Base-by-base conservation (phyloP, 37 sponge, comb jelly and placozoan genomes). In the Theonella swinhoei region DNA sequence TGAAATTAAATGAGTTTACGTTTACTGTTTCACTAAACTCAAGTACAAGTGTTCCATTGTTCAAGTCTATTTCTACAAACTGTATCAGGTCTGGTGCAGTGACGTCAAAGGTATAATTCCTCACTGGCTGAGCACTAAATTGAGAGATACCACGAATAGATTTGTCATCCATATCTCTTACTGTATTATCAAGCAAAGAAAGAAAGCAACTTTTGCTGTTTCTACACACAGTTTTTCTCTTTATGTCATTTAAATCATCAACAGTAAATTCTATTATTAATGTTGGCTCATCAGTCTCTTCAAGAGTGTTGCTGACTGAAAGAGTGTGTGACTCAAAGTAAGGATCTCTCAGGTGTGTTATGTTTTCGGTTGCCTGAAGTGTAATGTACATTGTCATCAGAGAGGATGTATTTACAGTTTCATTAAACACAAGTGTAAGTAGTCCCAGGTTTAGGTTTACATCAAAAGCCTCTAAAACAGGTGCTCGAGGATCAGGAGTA, bases 11-110 rank as follows among this genome's bases (percentile, higher is more conserved):
- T 36, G 77, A 77, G 36, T 78, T 47, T 0, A 91, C 87, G 62
- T 91, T 88, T 28, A 95, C 87, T 33, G 87, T 84, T 74, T 95
- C 95, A 78, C 74, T 74, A 30, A 95, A 95, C 43, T 82, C 75
- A 31, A 95, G 72, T 3, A 61, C 29, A 22, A 95, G 31, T 22
- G 74, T 81, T 22, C 95, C 95, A 84, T 73, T 88, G 81, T 91
- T 83, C 35, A 95, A 72, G 82, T 95, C 90, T 33, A 91, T n/a
- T 36, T 88, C 64, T 11, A 68, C 20, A 33, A 89, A 84, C 2
- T 28, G 36, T 5, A 85, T 72, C 39, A 95, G 63, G 5, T 11
- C 41, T 37, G 95, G 95, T 59, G 84, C 37, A n/a, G 89, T 88
- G 33, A 62, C 67, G 39, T 95, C 95, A 42, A 33, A 73, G 2